phyloP scores from a whole-genome alignment of 2,888 invertebrate genomes.

The Aleiodes alternator region DNA sequence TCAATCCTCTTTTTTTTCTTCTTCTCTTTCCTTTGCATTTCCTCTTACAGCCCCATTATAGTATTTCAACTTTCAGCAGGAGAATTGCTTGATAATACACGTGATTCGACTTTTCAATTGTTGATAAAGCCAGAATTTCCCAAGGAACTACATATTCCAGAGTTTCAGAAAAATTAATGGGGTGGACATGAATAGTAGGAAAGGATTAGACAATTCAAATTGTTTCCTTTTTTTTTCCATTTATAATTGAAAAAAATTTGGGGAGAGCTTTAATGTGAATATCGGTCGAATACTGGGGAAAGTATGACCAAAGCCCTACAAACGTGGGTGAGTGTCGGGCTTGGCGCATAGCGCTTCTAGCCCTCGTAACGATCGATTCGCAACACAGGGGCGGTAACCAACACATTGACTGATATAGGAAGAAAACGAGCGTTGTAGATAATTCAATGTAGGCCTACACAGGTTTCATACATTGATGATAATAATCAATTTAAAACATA shows the following conservation, averaged over 20 bases:
- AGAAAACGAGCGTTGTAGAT: constrained; percentile 40
- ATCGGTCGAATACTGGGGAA: constrained; percentile 8
- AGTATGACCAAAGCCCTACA: not conserved
- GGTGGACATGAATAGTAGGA: no score
- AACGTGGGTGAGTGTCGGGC: constrained; percentile 33
- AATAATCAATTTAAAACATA: not conserved
- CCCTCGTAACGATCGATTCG: constrained; percentile 58
- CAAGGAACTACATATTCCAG: no score
- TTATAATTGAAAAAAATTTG: no score
- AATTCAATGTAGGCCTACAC: constrained; percentile 35
- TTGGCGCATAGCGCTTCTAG: constrained; percentile 49
- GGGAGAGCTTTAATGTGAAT: not conserved
- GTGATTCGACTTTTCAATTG: no score
- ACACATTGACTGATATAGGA: constrained; percentile 51
- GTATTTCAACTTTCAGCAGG: no score
- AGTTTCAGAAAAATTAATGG: no score
- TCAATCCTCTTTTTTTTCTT: constrained; percentile 24
- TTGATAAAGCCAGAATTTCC: no score
- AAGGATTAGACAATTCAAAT: no score
- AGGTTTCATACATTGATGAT: not conserved
- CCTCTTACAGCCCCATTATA: not conserved
- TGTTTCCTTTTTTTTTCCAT: no score
- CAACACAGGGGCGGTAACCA: constrained; percentile 56
- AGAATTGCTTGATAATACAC: no score
- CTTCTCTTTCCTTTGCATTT: not conserved